phyloP scores from a whole-genome alignment of 1,140 invertebrate species.

The Drosophila bocqueti region DNA sequence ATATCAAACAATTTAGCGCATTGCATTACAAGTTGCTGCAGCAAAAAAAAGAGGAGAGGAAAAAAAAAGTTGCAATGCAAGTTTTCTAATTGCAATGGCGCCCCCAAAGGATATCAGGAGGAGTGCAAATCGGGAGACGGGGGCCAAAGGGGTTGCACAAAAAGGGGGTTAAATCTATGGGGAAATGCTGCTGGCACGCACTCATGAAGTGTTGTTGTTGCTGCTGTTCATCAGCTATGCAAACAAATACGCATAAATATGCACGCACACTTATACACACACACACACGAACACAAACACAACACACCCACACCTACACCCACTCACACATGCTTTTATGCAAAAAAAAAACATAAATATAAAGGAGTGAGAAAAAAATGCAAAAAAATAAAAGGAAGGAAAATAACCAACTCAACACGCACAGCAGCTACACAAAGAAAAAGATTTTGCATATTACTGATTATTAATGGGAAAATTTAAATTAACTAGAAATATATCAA shows the following conservation, averaged over 20 bases:
- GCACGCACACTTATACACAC: slow-evolving; percentile 52
- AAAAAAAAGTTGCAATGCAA: slow-evolving; percentile 71
- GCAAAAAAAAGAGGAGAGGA: not conserved
- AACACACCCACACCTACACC: slow-evolving; percentile 21
- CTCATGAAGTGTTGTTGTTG: slow-evolving; percentile 53
- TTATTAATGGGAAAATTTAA: too few species aligned
- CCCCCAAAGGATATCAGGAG: slow-evolving; percentile 42
- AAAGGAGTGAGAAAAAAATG: slow-evolving; percentile 3
- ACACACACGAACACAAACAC: slow-evolving; percentile 8
- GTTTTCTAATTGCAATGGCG: slow-evolving; percentile 73
- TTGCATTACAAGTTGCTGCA: slow-evolving; percentile 64
- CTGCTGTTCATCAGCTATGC: slow-evolving; percentile 76
- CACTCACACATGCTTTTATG: slow-evolving; percentile 49
- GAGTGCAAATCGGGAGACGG: slow-evolving; percentile 26
- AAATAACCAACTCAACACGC: slow-evolving; percentile 60
- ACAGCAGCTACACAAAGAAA: slow-evolving; percentile 25
- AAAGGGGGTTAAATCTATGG: slow-evolving; percentile 12
- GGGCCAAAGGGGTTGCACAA: slow-evolving; percentile 16
- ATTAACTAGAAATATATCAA: too few species aligned
- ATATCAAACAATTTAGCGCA: slow-evolving; percentile 77
- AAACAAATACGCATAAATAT: slow-evolving; percentile 83
- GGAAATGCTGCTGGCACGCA: slow-evolving; percentile 58
- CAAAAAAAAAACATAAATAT: slow-evolving; percentile 15
- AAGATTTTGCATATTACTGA: too few species aligned
- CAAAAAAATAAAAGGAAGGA: slow-evolving; percentile 28